Conservation (phyloP, 1,140 invertebrate species). For the Euwallacea similis region DNA sequence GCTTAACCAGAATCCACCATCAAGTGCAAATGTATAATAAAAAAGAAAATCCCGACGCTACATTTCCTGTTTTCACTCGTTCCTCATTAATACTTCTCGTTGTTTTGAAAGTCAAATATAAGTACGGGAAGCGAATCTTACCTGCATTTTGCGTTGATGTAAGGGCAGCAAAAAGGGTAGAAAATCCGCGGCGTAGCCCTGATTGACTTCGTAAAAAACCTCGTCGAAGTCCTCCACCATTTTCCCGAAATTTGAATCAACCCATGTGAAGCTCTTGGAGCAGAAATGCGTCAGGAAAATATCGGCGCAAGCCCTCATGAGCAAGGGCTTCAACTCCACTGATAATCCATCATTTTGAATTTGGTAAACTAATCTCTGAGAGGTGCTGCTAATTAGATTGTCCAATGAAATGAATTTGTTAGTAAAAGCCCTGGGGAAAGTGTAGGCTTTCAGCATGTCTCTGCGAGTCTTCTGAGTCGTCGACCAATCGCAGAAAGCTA, state of each 20-base stretch:
- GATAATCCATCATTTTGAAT: constrained; percentile 46
- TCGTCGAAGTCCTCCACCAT: constrained; percentile 74
- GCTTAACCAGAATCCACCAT: too few relatives aligned
- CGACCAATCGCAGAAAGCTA: constrained; percentile 85
- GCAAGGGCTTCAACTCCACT: constrained; percentile 62
- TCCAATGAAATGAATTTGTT: constrained; percentile 68
- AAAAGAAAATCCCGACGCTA: constrained; percentile 1
- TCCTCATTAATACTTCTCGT: constrained; percentile 4
- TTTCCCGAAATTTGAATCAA: constrained; percentile 64
- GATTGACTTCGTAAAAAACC: constrained; percentile 88
- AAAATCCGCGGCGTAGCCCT: constrained; percentile 85
- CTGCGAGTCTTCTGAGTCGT: constrained; percentile 75
- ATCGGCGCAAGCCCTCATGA: constrained; percentile 72
- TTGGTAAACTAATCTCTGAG: constrained; percentile 50
- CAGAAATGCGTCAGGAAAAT: constrained; percentile 85
- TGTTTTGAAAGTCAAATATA: constrained; percentile 13
- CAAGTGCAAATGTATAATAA: background rate
- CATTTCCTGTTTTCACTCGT: constrained; percentile 19
- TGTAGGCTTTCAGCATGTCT: constrained; percentile 73
- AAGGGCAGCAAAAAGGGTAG: constrained; percentile 77
- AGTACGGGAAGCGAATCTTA: constrained; percentile 15
- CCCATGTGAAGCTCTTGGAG: constrained; percentile 66
- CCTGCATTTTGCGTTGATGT: constrained; percentile 64
- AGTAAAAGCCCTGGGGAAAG: constrained; percentile 73
- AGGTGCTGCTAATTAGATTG: constrained; percentile 57